Evolutionary conservation across 2,797 vertebrate genomes (phyloP), one percentile per base, ranked within the genome.

Genomic region (Lepus townsendii): DNA sequence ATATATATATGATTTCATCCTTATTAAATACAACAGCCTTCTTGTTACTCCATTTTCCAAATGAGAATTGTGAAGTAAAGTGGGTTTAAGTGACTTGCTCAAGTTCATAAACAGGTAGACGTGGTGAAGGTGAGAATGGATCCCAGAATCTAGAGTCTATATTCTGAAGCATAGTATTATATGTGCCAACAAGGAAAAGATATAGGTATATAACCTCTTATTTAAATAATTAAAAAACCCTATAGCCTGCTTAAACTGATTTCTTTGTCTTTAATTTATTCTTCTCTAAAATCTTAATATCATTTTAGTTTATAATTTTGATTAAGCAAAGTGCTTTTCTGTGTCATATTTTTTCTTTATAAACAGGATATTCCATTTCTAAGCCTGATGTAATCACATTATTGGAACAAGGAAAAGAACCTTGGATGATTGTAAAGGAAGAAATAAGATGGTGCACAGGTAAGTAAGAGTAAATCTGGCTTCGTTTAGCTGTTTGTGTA

Each of bases 381-480:
- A 90, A 84, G 83, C 66, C 83, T 54, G 66, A 57, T 71, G 42
- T 57, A 24, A 84, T 71, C 54, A 71, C 50, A 19, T 69, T 84
- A 35, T 69, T 84, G 83, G n/a, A 71, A n/a, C 63, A 83, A 83
- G 65, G 80, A 69, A 68, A 83, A 83, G 82, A 83, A 7, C 65
- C 65, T 30, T 69, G 66, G 66, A 30, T 60, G 76, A 22, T 62
- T 90, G 27, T 32, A 10, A 62, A 10, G 77, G 52, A 90, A 71
- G 35, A 71, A 12, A 60, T 52, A 19, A 71, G 27, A 90, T 80
- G 52, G 1, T 80, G 3, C 79, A 42, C 32, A 66, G 60, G 79
- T 83, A 63, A 83, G 80, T 76, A 47, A 57, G 60, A 91, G 27
- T 60, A 83, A 57, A 32, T 73, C 42, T 35, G 30, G 12, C 60